These are phyloP conservation scores for Clusia tigrina DNA, from an alignment of 2,888 invertebrate species.

Conservation along the genomic window DNA sequence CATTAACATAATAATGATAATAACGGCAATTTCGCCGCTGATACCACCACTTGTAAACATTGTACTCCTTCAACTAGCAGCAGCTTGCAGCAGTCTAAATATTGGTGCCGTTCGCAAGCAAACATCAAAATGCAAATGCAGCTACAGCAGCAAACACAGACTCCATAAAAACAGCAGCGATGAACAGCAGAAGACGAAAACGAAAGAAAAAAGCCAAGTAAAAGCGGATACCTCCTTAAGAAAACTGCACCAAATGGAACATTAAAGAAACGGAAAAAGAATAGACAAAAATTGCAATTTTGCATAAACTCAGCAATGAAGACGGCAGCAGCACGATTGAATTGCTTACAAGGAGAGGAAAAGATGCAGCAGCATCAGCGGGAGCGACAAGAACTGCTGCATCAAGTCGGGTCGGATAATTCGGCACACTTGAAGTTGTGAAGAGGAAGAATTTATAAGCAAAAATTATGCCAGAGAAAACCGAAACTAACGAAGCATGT, in stretches of 20 bases:
- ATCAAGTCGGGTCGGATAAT: neutral
- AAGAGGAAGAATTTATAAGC: neutral
- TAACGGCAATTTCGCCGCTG: constrained; percentile 50
- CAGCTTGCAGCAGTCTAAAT: neutral
- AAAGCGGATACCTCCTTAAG: neutral
- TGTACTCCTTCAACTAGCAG: neutral
- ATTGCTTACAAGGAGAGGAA: neutral
- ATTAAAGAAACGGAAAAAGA: neutral
- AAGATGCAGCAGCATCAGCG: too few species aligned
- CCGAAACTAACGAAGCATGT: neutral
- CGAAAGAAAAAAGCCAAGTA: neutral
- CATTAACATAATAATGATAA: constrained; percentile 55
- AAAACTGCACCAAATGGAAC: neutral
- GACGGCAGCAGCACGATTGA: neutral
- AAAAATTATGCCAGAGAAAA: neutral
- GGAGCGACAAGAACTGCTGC: neutral
- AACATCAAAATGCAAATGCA: neutral
- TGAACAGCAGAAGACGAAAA: neutral
- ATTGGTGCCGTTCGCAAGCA: neutral
- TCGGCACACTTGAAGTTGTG: neutral
- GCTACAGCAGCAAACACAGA: neutral
- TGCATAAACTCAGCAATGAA: constrained; percentile 6
- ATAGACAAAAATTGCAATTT: neutral
- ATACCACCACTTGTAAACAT: neutral
- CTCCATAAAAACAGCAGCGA: neutral